Evolutionary conservation across 64 coral and sea anemone genomes (phyloP), one percentile per base, ranked within the genome.

Genomic region (Dendronephthya gigantea): DNA sequence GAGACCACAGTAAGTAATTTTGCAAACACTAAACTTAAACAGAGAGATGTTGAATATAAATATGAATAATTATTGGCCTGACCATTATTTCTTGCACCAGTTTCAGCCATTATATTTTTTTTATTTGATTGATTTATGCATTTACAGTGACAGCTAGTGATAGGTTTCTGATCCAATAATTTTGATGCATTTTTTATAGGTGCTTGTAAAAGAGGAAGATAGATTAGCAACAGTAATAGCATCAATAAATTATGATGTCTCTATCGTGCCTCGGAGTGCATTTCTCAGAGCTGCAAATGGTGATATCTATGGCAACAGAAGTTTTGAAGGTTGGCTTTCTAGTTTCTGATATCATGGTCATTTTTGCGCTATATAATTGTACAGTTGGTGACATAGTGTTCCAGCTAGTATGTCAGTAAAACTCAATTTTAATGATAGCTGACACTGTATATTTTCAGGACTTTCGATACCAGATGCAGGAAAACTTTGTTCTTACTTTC

Each of bases 161-260:
- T n/a, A n/a, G n/a, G n/a, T n/a, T n/a, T n/a, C n/a, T n/a, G n/a
- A n/a, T n/a, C 13, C 12, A 40, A 27, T 88, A 16, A 23, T 83
- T 29, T 7, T 0, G 13, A 79, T 35, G 34, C n/a, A n/a, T 33
- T 36, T 79, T 14, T 86, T 81, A 14, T 36, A 98, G 95, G 91
- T 98, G 70, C 86, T 98, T 30, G 88, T 98, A 30, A 98, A 98
- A 86, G 95, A 98, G 82, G 95, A 98, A 82, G 95, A 98, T 90
- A 91, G 95, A 84, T 84, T 98, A 30, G 92, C 95, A 14, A 98
- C 95, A 83, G 65, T 87, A 0, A 98, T 98, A 86, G 92, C 91
- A 90, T 92, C 95, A 23, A 98, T 98, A 74, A 92, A 98, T 69
- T 98, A 93, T 58, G 95, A 98, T 88, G 95, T 98, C 40, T 87